phyloP scores from a whole-genome alignment of 2,797 vertebrate genomes.

The Coranthus polyacanthus region DNA sequence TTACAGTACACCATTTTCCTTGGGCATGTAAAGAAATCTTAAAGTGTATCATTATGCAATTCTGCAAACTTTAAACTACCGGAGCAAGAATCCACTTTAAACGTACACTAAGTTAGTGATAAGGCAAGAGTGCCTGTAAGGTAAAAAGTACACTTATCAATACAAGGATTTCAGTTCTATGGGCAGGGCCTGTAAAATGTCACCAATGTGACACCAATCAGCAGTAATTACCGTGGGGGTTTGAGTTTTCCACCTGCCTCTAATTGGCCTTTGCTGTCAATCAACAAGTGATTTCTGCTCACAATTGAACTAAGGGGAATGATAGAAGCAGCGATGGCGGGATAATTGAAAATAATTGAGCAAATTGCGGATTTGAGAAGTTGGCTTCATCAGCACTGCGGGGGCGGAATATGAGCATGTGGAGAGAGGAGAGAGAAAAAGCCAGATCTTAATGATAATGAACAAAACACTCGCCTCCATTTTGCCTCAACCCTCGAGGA shows the following conservation, averaged over 20 bases:
- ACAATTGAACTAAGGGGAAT: slow-evolving; percentile 81
- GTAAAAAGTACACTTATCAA: slow-evolving; percentile 48
- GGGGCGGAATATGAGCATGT: slow-evolving; percentile 76
- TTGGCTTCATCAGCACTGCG: slow-evolving; percentile 81
- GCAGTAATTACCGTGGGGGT: slow-evolving; percentile 80
- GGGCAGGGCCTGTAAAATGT: slow-evolving; percentile 65
- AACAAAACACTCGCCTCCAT: slow-evolving; percentile 83
- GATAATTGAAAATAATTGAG: slow-evolving; percentile 89
- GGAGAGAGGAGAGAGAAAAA: slow-evolving; percentile 75
- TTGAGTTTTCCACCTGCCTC: slow-evolving; percentile 73
- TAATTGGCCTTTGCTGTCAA: slow-evolving; percentile 86
- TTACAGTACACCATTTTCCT: slow-evolving; percentile 27
- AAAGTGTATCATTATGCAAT: slow-evolving; percentile 51
- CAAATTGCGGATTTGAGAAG: slow-evolving; percentile 83
- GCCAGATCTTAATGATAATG: slow-evolving; percentile 83
- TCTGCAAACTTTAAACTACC: slow-evolving; percentile 37
- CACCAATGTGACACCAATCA: slow-evolving; percentile 83
- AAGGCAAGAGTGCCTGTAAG: slow-evolving; percentile 11
- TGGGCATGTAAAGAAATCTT: slow-evolving; percentile 40
- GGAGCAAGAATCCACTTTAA: slow-evolving; percentile 24
- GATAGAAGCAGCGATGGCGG: slow-evolving; percentile 79
- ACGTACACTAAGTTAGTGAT: slow-evolving; percentile 24
- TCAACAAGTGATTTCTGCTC: slow-evolving; percentile 86
- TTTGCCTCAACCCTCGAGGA: slow-evolving; percentile 74
- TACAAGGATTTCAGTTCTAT: slow-evolving; percentile 45